Percentiles rank a stretch among this genome's conserved stretches.
Evolutionary conservation across 35 echinoderm and acorn worm species (phyloP).

Genomic region (Hemicentrotus pulcherrimus): DNA sequence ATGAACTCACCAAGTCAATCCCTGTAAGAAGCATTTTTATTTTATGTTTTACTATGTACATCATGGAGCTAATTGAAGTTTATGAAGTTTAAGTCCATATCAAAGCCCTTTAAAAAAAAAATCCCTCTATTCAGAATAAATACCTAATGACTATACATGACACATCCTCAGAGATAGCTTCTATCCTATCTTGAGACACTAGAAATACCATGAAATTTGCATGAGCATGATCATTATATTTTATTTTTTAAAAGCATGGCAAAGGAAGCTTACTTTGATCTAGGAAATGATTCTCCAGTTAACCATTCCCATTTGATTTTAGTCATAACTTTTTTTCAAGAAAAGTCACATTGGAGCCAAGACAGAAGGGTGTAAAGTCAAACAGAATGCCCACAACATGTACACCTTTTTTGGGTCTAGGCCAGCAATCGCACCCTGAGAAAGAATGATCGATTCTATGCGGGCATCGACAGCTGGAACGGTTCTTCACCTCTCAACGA

Average conservation of each 20-base stretch:
- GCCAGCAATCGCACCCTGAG: not conserved
- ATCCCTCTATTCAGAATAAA: no score
- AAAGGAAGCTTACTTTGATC: no score
- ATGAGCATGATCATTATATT: no score
- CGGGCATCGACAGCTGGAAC: not conserved
- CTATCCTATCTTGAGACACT: no score
- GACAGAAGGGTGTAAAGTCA: not conserved
- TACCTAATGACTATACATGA: no score
- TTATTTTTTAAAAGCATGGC: no score
- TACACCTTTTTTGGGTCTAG: not conserved
- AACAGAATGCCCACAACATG: not conserved
- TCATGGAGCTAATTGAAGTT: no score
- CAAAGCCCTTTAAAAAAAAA: no score
- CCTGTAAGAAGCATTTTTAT: not conserved
- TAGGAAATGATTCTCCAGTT: not conserved
- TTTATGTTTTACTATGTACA: no score
- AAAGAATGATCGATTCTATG: not conserved
- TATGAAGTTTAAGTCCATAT: no score
- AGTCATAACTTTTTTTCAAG: not conserved
- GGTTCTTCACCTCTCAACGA: not conserved
- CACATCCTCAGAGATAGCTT: no score
- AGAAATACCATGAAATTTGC: no score
- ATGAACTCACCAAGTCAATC: not conserved
- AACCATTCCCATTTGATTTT: not conserved
- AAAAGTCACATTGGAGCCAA: not conserved